A percentile compares a stretch with the other conserved stretches of the same genome.
phyloP scores from a whole-genome alignment of 2,797 vertebrate species.

The Lutjanus argentimaculatus region DNA sequence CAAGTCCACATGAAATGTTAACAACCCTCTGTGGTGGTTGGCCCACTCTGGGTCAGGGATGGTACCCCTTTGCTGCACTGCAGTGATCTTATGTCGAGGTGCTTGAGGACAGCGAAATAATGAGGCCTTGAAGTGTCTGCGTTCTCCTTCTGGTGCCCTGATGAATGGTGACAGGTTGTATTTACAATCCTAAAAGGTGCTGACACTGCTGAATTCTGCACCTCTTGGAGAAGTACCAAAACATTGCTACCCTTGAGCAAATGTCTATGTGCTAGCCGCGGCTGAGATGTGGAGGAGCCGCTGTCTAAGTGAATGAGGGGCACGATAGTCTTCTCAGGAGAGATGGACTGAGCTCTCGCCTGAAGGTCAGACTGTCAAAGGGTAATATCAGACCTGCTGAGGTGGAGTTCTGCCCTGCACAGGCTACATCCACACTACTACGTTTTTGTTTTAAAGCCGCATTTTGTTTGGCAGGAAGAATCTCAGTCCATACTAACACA shows the following conservation, averaged over 20 bases:
- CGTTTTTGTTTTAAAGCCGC: no score
- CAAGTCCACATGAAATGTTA: slow-evolving; percentile 52
- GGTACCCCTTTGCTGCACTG: slow-evolving; percentile 45
- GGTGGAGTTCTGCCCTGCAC: slow-evolving; percentile 27
- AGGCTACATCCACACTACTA: slow-evolving; percentile 2
- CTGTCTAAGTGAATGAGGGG: slow-evolving; percentile 54
- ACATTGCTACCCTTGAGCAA: slow-evolving; percentile 63
- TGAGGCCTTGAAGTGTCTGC: slow-evolving; percentile 73
- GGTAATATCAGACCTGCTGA: slow-evolving; percentile 51
- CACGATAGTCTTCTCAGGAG: slow-evolving; percentile 50
- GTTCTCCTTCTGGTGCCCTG: slow-evolving; percentile 63
- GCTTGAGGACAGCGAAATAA: slow-evolving; percentile 65
- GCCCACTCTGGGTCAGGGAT: slow-evolving; percentile 26
- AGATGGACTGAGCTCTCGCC: slow-evolving; percentile 53
- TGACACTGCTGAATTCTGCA: slow-evolving; percentile 69
- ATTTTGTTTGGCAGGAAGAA: no score
- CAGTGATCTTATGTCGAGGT: slow-evolving; percentile 53
- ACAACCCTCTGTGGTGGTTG: slow-evolving; percentile 40
- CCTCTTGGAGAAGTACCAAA: slow-evolving; percentile 63
- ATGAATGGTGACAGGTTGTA: slow-evolving; percentile 79
- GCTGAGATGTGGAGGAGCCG: slow-evolving; percentile 41
- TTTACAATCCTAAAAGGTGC: slow-evolving; percentile 81
- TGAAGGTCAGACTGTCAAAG: slow-evolving; percentile 68
- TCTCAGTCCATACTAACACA: no score
- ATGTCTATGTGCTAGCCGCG: slow-evolving; percentile 31